Percentiles rank a stretch among this genome's conserved stretches.
These are phyloP conservation scores for Anthopleura sola DNA, from an alignment of 64 coral and sea anemone genomes.

Conservation along the genomic window DNA sequence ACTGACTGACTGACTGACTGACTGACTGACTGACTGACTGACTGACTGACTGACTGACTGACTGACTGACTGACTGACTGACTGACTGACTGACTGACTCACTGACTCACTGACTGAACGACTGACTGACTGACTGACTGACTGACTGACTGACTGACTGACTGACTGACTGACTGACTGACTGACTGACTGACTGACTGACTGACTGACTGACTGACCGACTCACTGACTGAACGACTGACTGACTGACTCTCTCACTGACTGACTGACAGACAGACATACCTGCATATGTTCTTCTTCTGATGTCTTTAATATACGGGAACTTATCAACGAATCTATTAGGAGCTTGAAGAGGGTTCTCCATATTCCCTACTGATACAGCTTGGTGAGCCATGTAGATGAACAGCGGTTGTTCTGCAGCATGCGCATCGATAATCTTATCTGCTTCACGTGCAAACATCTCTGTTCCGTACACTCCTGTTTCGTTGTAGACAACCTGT, in stretches of 20 bases:
- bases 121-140: constrained; percentile 23
- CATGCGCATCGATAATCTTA: constrained; percentile 65
- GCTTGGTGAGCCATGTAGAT: constrained; percentile 89
- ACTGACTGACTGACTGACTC: constrained; percentile 20
- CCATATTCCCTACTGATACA: constrained; percentile 73
- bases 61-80: not conserved
- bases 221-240: not conserved
- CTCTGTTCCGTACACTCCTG: constrained; percentile 76
- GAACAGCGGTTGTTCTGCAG: constrained; percentile 63
- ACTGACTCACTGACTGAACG: constrained; percentile 10
- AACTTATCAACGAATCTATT: constrained; percentile 70
- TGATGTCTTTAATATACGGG: constrained; percentile 59
- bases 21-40: not conserved
- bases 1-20: not conserved
- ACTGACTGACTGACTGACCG: no score
- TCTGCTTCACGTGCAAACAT: constrained; percentile 82
- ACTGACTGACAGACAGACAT: not conserved
- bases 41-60: not conserved
- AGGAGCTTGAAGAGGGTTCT: constrained; percentile 82
- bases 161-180: not conserved
- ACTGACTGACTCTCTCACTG: not conserved
- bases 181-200: not conserved
- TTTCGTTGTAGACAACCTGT: constrained; percentile 88
- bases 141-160: not conserved
- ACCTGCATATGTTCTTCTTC: constrained; percentile 76